phyloP scores from a whole-genome alignment of 1,140 invertebrate genomes.

The Paraescarpia echinospica region DNA sequence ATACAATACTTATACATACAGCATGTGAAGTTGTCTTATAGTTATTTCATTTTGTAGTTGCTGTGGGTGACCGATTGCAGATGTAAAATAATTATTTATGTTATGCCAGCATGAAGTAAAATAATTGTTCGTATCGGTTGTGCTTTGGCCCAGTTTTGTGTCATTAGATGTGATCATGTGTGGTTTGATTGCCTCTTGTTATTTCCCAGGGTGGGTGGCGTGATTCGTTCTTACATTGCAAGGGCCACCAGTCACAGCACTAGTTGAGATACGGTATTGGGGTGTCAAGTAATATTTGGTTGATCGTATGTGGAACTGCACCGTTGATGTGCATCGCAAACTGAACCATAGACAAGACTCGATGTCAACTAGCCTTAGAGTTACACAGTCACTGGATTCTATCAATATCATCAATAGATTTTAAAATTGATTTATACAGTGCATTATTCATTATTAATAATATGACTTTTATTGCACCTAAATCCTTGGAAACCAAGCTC shows the following conservation, averaged over 20 bases:
- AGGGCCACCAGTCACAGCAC: background rate
- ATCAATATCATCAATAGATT: background rate
- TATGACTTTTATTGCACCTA: no score
- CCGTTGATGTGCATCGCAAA: background rate
- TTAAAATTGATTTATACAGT: background rate
- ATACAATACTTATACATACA: background rate
- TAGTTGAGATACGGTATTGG: background rate
- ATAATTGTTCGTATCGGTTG: background rate
- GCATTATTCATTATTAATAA: background rate
- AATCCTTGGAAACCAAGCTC: no score
- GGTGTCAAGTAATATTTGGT: background rate
- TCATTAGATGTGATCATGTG: background rate
- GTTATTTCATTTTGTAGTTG: background rate
- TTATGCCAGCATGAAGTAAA: background rate
- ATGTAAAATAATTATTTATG: background rate
- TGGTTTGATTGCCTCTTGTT: background rate
- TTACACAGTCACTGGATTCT: background rate
- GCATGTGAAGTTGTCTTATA: background rate
- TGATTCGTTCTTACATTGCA: background rate
- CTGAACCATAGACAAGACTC: background rate
- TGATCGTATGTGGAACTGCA: background rate
- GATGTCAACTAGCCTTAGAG: background rate
- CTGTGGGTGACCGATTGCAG: background rate
- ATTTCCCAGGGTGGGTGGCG: background rate
- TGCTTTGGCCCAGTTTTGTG: background rate